These are phyloP conservation scores for Pogoniulus pusillus DNA, from an alignment of 2,797 vertebrate genomes.

Conservation along the genomic window DNA sequence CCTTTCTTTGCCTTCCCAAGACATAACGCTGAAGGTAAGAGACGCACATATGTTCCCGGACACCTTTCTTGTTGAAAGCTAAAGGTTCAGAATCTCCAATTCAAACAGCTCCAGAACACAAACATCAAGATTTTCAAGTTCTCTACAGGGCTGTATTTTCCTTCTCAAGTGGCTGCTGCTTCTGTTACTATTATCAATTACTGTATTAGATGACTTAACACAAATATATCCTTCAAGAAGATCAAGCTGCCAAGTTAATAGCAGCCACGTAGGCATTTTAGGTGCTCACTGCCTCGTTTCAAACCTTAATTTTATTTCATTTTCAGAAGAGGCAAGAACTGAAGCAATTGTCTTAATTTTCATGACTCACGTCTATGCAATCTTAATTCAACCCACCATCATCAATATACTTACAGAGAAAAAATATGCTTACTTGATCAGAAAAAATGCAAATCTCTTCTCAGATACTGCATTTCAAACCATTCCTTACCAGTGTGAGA, in stretches of 20 bases:
- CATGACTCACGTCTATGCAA: not conserved
- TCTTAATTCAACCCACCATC: not conserved
- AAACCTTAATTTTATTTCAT: not conserved
- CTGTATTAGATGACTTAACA: not conserved
- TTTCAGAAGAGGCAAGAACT: not conserved
- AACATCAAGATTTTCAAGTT: not conserved
- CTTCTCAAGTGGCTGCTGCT: not conserved
- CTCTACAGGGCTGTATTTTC: not conserved
- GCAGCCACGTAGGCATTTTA: not conserved
- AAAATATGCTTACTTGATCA: not conserved
- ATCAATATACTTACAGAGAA: not conserved
- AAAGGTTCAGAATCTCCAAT: not conserved
- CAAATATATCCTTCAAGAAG: not conserved
- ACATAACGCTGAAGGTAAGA: not conserved
- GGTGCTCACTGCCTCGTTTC: not conserved
- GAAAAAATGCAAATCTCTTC: not conserved
- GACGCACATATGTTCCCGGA: not conserved
- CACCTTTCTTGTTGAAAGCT: not conserved
- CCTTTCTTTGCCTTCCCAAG: not conserved
- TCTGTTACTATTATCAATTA: not conserved
- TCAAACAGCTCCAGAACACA: not conserved
- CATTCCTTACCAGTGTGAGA: not conserved
- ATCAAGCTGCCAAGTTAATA: not conserved
- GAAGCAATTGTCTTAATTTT: not conserved
- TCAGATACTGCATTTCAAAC: not conserved